Evolutionary conservation across 2,888 invertebrate genomes (phyloP), one percentile per base, ranked within the genome.

Genomic region (Athrips mouffetella): DNA sequence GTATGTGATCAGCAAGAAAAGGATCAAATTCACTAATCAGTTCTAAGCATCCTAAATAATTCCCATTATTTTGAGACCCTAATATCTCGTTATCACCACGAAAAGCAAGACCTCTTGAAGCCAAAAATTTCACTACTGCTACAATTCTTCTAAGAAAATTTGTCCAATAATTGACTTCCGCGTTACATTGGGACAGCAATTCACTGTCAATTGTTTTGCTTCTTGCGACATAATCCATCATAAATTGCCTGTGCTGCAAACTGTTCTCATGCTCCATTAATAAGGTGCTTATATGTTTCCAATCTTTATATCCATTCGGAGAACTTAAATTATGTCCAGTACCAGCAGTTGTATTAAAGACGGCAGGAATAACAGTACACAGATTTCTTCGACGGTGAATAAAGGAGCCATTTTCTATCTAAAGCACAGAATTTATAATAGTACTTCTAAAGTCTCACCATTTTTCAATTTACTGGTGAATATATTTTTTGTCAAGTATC

Each of bases 401-500:
- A 58, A 30, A 58, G 50, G 11, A 56, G 42, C 53, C 51, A 58
- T 58, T 58, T 54, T 58, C 53, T 56, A n/a, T n/a, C n/a, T n/a
- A n/a, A n/a, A n/a, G n/a, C n/a, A n/a, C n/a, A n/a, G n/a, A n/a
- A n/a, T n/a, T n/a, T n/a, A n/a, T n/a, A n/a, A n/a, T n/a, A n/a
- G n/a, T n/a, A n/a, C n/a, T 48, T 53, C 53, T 8, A 54, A 27
- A 45, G 15, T 41, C 31, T 56, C 56, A 52, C 40, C 40, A 46
- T 55, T 57, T 51, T 37, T 55, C 35, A 52, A 55, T 53, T 52
- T 57, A 25, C 51, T 49, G 49, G 49, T 51, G 55, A 57, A 51
- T 37, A 50, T 30, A 41, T 40, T 31, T 54, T 54, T 57, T 20
- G 30, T 53, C 29, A 55, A 53, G 47, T 52, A 54, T 50, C 53